Percentiles rank a stretch among this genome's conserved stretches.
Evolutionary conservation across 2,888 invertebrate genomes (phyloP).

Genomic region (Oxytorus armatus): DNA sequence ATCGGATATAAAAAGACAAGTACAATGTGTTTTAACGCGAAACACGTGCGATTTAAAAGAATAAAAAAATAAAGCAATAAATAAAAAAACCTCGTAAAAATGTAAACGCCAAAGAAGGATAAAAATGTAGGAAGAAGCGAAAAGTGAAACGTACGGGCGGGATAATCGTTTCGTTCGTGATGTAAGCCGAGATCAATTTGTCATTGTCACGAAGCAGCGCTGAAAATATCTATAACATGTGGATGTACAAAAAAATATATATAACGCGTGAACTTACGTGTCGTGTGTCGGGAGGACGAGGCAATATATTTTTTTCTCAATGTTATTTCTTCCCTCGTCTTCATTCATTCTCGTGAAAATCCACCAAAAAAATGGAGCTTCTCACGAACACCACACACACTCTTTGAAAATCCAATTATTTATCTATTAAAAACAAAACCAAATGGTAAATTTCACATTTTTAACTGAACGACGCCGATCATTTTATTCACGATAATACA

Average conservation of each 20-base stretch:
- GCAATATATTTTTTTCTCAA: slow-evolving; percentile 5
- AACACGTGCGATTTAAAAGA: no score
- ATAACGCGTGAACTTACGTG: slow-evolving; percentile 12
- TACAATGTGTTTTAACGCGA: no score
- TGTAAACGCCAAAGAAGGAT: slow-evolving; percentile 8
- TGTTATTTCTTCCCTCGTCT: background rate
- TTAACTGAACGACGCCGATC: background rate
- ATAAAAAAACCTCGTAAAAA: slow-evolving; percentile 29
- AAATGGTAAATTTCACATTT: background rate
- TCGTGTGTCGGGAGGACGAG: slow-evolving; percentile 15
- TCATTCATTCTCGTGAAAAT: background rate
- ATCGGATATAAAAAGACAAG: no score
- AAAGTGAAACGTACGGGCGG: slow-evolving; percentile 4
- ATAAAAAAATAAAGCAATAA: no score
- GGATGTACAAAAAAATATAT: slow-evolving; percentile 4
- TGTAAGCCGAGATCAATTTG: slow-evolving; percentile 27
- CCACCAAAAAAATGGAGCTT: background rate
- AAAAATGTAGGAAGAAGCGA: background rate
- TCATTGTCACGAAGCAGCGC: slow-evolving; percentile 28
- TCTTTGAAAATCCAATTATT: background rate
- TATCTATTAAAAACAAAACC: background rate
- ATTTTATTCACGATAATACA: background rate
- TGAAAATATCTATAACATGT: slow-evolving; percentile 21
- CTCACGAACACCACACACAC: slow-evolving; percentile 3
- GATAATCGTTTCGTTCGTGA: slow-evolving; percentile 18